Base-by-base conservation (phyloP, 2,113 vertebrate genomes). In the Oxyura jamaicensis region DNA sequence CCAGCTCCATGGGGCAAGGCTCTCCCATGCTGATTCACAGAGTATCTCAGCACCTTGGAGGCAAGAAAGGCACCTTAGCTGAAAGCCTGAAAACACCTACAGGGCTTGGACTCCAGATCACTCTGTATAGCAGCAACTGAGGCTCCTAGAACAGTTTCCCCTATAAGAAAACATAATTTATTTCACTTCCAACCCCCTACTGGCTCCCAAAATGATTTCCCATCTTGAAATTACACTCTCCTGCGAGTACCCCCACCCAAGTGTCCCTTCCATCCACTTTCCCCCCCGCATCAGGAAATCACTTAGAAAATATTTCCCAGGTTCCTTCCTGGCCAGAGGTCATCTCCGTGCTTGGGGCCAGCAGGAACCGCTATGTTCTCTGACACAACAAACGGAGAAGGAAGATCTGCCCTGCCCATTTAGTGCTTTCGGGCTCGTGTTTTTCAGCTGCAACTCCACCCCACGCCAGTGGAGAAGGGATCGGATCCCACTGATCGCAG, bases 321-420 rank as follows among this genome's bases (percentile, higher is more conserved):
- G 92, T 90, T 95, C 90, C 88, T 96, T 96, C 88, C 96, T 93
- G 95, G 72, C 71, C 80, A 86, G 91, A 83, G 56, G 93, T 91
- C 89, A 95, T 39, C 81, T 89, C 41, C 2, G 67, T 84, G 87
- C 88, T 86, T 94, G 41, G 1, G 92, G 90, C 65, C 88, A 74
- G 92, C 88, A 90, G 88, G 92, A 95, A 91, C 86, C 81, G 75
- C 83, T 44, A 6, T 92, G 94, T 93, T 93, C 96, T 84, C 83
- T 95, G 86, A 91, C 88, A 93, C 62, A 96, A 95, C 91, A 84
- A 77, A 71, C 7, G 0, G 83, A 86, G 94, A 76, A 80, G 80
- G 96, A 95, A 97, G 94, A 88, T 29, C 84, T 82, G 86, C 86
- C 84, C 94, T 95, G 90, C 90, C 84, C 83, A 66, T 66, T 52